phyloP scores from a whole-genome alignment of 2,888 invertebrate species.

The Drosophila imparisetae region DNA sequence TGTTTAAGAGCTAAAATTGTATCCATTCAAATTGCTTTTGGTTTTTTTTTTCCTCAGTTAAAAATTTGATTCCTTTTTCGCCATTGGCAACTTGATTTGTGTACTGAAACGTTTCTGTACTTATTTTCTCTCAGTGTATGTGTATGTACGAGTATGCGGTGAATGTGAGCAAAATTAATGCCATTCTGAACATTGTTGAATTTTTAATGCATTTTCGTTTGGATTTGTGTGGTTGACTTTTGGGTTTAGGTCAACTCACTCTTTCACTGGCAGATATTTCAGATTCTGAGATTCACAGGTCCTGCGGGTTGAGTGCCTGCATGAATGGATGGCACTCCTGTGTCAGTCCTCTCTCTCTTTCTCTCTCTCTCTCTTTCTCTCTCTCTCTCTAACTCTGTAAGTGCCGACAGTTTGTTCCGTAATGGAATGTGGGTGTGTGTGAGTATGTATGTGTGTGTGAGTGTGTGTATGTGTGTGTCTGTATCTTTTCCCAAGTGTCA shows the following conservation, averaged over 20 bases:
- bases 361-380: background rate
- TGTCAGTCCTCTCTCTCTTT: slow-evolving; percentile 11
- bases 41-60: background rate
- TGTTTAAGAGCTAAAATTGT: background rate
- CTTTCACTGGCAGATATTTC: background rate
- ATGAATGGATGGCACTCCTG: slow-evolving; percentile 36
- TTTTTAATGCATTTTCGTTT: slow-evolving; percentile 69
- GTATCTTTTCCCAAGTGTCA: slow-evolving; percentile 24
- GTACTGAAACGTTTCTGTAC: background rate
- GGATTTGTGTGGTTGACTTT: slow-evolving; percentile 40
- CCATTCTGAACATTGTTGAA: slow-evolving; percentile 38
- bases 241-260: background rate
- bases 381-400: slow-evolving; percentile 4
- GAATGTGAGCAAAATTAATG: background rate
- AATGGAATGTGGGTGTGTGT: slow-evolving; percentile 12
- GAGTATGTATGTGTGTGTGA: background rate
- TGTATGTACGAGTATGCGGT: background rate
- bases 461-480: slow-evolving; percentile 2
- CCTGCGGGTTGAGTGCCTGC: background rate
- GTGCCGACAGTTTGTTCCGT: slow-evolving; percentile 29
- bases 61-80: background rate
- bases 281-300: slow-evolving; percentile 6
- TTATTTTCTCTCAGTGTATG: background rate
- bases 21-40: background rate
- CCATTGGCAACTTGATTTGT: background rate